These are phyloP conservation scores for Salarias fasciatus DNA, from an alignment of 2,797 vertebrate genomes.

Conservation along the genomic window DNA sequence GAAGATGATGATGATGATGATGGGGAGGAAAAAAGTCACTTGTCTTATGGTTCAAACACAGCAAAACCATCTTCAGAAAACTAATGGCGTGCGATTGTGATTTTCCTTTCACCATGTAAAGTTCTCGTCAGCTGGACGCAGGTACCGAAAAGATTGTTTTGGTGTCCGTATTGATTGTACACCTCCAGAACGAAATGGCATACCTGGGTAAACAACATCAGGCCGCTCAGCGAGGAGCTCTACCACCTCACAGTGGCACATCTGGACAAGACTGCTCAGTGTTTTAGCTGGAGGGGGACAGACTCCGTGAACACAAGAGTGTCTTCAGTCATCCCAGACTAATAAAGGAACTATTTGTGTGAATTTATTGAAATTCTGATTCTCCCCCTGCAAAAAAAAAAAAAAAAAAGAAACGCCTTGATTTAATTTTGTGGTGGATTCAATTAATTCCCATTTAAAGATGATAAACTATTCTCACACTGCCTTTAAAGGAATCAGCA, in stretches of 20 bases:
- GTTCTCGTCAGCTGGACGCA: constrained; percentile 5
- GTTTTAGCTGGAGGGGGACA: not conserved
- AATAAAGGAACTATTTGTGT: too few relatives aligned
- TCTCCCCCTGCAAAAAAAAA: too few relatives aligned
- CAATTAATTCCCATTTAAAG: too few relatives aligned
- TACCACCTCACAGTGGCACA: constrained; percentile 63
- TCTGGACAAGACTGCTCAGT: constrained; percentile 4
- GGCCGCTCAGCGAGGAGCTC: constrained; percentile 37
- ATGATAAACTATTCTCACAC: too few relatives aligned
- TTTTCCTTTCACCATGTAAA: constrained; percentile 24
- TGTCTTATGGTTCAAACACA: constrained; percentile 38
- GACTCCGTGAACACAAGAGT: too few relatives aligned
- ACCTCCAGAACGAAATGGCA: constrained; percentile 29
- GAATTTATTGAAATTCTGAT: too few relatives aligned
- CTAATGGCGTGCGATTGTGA: constrained; percentile 2
- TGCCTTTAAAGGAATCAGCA: too few relatives aligned
- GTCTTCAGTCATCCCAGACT: too few relatives aligned
- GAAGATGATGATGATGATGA: constrained; percentile 43
- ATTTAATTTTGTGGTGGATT: too few relatives aligned
- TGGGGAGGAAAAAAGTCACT: constrained; percentile 21
- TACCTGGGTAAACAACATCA: constrained; percentile 25
- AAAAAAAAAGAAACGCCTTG: too few relatives aligned
- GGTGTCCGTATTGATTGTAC: constrained; percentile 26
- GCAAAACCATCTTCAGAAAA: constrained; percentile 19
- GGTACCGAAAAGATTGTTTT: constrained; percentile 26